Base-by-base conservation (phyloP, 2,797 vertebrate genomes). In the Syngnathus acus region DNA sequence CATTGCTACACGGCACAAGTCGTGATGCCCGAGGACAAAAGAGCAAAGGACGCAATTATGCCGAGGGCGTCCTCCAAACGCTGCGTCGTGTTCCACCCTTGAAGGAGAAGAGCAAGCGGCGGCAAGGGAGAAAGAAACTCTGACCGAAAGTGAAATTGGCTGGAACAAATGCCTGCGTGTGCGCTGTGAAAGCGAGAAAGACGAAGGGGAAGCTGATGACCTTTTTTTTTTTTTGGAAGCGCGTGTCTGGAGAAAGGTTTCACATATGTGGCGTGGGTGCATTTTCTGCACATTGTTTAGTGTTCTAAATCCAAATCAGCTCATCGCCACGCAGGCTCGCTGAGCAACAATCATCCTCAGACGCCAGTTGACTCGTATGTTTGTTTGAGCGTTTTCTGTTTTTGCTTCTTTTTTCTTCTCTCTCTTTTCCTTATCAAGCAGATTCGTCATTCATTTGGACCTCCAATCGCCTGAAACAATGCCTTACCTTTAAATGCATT, bases 281-380 rank as follows among this genome's bases (percentile, higher is more conserved):
- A 81, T 66, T 77, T 81, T 81, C 73, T 16, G 71, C 68, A 73
- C 72, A 66, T 67, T 78, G 13, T 57, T 71, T 68, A 72, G 74
- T 71, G 77, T 78, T 70, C 68, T 73, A 21, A 60, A 60, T 21
- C 11, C 19, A 76, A 68, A 82, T 74, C 65, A 78, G 69, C 80
- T 75, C 76, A 76, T 84, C 78, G 62, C 74, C 67, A 74, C 84
- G 78, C 82, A 78, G 69, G 60, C 77, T 91, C 82, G 90, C 84
- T 92, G 90, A 93, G 87, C 73, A 8, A 75, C 78, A 84, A 85
- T 87, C 85, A 88, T 89, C 84, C 84, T 70, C 83, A 90, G 72
- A 89, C 88, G 84, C 88, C 86, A 78, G 84, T 85, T 91, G 90
- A 92, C 86, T 91, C 90, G 89, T 85, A 17, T 50, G 43, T 51